Percentiles rank a stretch among this genome's conserved stretches.
phyloP scores from a whole-genome alignment of 2,888 invertebrate species.

The Latrodectus hesperus region DNA sequence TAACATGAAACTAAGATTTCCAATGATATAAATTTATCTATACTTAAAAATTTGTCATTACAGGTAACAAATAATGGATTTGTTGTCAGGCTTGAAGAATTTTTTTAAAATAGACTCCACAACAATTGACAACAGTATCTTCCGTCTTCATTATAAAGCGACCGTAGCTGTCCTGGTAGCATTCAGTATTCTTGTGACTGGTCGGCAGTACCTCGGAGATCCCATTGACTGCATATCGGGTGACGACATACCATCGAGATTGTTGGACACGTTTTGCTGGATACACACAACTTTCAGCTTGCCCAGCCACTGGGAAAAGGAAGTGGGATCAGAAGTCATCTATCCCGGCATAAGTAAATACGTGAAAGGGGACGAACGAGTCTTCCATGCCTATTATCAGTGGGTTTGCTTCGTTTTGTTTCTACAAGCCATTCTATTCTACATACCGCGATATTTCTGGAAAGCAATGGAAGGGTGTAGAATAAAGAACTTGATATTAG shows the following conservation, averaged over 20 bases:
- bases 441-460: slow-evolving; percentile 88
- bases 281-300: slow-evolving; percentile 92
- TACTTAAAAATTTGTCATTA: neutral
- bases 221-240: slow-evolving; percentile 86
- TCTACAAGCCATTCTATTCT: slow-evolving; percentile 84
- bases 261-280: slow-evolving; percentile 96
- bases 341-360: slow-evolving; percentile 84
- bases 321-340: slow-evolving; percentile 80
- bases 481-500: slow-evolving; percentile 84
- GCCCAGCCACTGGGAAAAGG: slow-evolving; percentile 76
- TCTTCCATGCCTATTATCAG: slow-evolving; percentile 71
- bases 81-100: slow-evolving; percentile 34
- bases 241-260: slow-evolving; percentile 85
- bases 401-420: slow-evolving; percentile 72
- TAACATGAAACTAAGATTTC: too few species aligned
- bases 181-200: slow-evolving; percentile 81
- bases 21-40: too few species aligned
- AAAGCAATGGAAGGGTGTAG: slow-evolving; percentile 88
- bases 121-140: slow-evolving; percentile 91
- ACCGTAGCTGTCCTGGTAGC: slow-evolving; percentile 86
- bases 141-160: slow-evolving; percentile 93
- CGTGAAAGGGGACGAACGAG: slow-evolving; percentile 31
- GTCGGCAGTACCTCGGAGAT: slow-evolving; percentile 96
- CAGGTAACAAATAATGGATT: slow-evolving; percentile 27
- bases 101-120: slow-evolving; percentile 24